Conservation (phyloP, 2,888 invertebrate genomes). For the Drosophila paranaensis region DNA sequence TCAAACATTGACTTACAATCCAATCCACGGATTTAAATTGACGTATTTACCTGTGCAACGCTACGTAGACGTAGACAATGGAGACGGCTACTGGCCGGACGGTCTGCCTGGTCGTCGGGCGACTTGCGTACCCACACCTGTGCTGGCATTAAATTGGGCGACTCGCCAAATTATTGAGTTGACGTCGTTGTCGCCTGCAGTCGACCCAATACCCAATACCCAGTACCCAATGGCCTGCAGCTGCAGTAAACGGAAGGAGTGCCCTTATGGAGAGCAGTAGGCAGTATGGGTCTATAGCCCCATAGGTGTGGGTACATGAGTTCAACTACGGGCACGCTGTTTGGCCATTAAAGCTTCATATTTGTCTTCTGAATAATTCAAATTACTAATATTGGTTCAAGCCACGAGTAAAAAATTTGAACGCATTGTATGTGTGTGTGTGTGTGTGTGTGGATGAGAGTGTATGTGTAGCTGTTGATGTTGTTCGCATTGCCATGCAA, state of each 20-base stretch:
- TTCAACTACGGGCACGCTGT: conserved; percentile 69
- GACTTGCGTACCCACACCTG: conserved; percentile 46
- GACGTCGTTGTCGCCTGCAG: conserved; percentile 51
- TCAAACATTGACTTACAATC: conserved; percentile 84
- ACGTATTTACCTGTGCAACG: conserved; percentile 80
- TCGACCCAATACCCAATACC: conserved; percentile 31
- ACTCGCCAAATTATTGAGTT: conserved; percentile 79
- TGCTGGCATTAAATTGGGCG: conserved; percentile 75
- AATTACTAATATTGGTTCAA: conserved; percentile 85
- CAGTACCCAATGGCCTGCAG: conserved; percentile 54
- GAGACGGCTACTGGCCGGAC: conserved; percentile 28
- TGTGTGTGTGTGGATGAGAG: conserved; percentile 18
- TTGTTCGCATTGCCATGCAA: conserved; percentile 63
- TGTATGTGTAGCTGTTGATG: conserved; percentile 31
- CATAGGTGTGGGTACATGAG: conserved; percentile 36
- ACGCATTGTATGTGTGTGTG: conserved; percentile 53
- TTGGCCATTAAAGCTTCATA: conserved; percentile 85
- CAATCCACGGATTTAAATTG: conserved; percentile 84
- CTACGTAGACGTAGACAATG: conserved; percentile 53
- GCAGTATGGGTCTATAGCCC: conserved; percentile 5
- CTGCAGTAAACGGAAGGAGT: conserved; percentile 37
- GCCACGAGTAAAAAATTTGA: conserved; percentile 72
- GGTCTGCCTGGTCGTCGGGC: conserved; percentile 12
- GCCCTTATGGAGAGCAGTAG: conserved; percentile 9
- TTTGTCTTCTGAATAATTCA: conserved; percentile 85